Conservation (phyloP, 1,140 invertebrate genomes). For the Dendrolimus kikuchii region DNA sequence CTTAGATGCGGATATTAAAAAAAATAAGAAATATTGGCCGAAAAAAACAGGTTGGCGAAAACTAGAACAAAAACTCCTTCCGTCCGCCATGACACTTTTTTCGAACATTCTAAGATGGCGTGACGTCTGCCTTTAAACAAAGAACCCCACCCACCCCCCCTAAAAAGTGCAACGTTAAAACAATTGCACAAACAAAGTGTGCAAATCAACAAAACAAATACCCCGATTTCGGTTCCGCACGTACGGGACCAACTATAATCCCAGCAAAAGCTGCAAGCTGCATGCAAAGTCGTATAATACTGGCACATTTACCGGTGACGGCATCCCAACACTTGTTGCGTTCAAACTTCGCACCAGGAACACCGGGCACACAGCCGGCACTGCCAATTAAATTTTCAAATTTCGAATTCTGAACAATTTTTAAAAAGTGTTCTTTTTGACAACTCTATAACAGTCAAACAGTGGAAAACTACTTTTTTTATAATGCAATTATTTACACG, state of each 20-base stretch:
- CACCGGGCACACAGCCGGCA: background rate
- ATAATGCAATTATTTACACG: slow-evolving; percentile 18
- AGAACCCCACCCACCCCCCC: slow-evolving; percentile 54
- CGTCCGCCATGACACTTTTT: slow-evolving; percentile 66
- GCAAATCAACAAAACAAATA: slow-evolving; percentile 28
- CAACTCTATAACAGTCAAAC: slow-evolving; percentile 5
- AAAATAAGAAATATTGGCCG: too few relatives aligned
- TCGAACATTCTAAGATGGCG: slow-evolving; percentile 66
- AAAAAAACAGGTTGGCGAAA: slow-evolving; percentile 9
- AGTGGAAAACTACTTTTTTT: slow-evolving; percentile 36
- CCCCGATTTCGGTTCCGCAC: slow-evolving; percentile 25
- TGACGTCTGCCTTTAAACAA: slow-evolving; percentile 58
- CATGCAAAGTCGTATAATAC: slow-evolving; percentile 63
- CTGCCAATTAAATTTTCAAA: too few relatives aligned
- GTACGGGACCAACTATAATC: slow-evolving; percentile 35
- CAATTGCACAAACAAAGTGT: slow-evolving; percentile 9
- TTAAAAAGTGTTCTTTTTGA: too few relatives aligned
- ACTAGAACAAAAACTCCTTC: slow-evolving; percentile 46
- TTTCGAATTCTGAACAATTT: background rate
- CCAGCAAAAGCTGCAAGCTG: slow-evolving; percentile 31
- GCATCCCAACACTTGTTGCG: slow-evolving; percentile 67
- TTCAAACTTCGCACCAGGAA: slow-evolving; percentile 30
- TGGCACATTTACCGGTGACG: slow-evolving; percentile 61
- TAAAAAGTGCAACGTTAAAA: slow-evolving; percentile 23
- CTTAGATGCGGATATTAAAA: too few relatives aligned